Base-by-base conservation (phyloP, 2,797 vertebrate genomes). In the Nyctibius grandis region DNA sequence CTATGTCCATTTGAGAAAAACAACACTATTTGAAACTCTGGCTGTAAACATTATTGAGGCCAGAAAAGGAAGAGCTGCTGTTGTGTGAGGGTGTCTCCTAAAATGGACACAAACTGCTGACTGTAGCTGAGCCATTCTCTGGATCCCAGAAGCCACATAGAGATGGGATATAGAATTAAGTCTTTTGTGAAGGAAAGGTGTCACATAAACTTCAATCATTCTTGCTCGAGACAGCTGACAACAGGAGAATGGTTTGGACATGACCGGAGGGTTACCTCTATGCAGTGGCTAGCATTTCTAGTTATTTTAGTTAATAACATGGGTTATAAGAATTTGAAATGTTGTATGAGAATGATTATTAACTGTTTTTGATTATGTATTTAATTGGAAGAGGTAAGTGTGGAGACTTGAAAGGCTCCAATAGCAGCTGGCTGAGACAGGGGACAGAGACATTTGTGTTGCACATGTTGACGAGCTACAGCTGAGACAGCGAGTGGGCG, bases 211-310 rank as follows among this genome's bases (percentile, higher is more conserved):
- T 48, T 78, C 28, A 65, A 4, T 21, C 22, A 9, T 12, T 65
- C n/a, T 73, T 75, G 7, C 20, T 48, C 0, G 0, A 56, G 11
- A 68, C 11, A 74, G 17, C 9, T 50, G 60, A 53, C 16, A 76
- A 31, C 18, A 78, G 29, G 18, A 67, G 22, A 59, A 57, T 22
- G 5, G 4, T 67, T 85, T 75, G 53, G 15, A 57, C 8, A 7
- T 9, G n/a, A 53, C 9, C 2, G 2, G 25, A 36, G 14, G 8
- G 18, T n/a, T 53, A 74, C 8, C 4, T 7, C 7, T 63, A 26
- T 12, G 20, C 23, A 47, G 21, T 29, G 9, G 31, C 9, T 72
- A 51, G 7, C 11, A 29, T 36, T 5, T 50, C 36, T 14, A 64
- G 8, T 54, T 50, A 57, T n/a, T 57, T 79, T 36, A 44, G 12